Percentiles rank a stretch among this genome's conserved stretches.
These are phyloP conservation scores for Eudyptes chrysolophus DNA, from an alignment of 2,113 vertebrate species.

Conservation along the genomic window DNA sequence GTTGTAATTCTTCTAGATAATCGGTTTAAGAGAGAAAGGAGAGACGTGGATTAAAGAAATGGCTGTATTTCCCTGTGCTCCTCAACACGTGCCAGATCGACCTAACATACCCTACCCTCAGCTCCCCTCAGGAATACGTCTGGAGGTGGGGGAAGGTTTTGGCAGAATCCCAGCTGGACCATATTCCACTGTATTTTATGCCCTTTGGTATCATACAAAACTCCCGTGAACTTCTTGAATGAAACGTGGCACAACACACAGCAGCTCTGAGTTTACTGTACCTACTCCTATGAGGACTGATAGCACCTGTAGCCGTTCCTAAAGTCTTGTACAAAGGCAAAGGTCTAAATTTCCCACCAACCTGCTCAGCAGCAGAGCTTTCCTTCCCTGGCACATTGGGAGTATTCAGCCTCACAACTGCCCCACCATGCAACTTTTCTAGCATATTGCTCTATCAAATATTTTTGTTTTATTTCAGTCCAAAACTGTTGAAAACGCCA, in stretches of 20 bases:
- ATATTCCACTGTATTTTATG: background rate
- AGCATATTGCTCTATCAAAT: background rate
- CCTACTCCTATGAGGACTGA: background rate
- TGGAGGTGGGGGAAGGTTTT: background rate
- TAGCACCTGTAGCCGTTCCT: fast-evolving
- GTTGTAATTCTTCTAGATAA: background rate
- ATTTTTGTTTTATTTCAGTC: background rate
- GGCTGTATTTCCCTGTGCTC: background rate
- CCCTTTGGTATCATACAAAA: background rate
- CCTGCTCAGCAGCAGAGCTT: background rate
- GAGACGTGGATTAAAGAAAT: background rate
- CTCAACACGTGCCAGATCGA: fast-evolving
- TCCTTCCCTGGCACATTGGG: background rate
- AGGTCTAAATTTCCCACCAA: background rate
- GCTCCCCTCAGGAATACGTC: fast-evolving
- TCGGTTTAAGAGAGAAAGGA: background rate
- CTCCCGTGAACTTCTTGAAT: fast-evolving
- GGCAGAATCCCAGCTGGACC: background rate
- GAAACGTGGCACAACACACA: background rate
- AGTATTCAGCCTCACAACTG: background rate
- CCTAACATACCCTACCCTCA: background rate
- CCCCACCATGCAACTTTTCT: background rate
- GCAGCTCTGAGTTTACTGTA: background rate
- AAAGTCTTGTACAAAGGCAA: background rate
- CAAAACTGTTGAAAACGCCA: background rate